These are phyloP conservation scores for Gambusia holbrooki DNA, from an alignment of 2,113 vertebrate species.

Conservation along the genomic window DNA sequence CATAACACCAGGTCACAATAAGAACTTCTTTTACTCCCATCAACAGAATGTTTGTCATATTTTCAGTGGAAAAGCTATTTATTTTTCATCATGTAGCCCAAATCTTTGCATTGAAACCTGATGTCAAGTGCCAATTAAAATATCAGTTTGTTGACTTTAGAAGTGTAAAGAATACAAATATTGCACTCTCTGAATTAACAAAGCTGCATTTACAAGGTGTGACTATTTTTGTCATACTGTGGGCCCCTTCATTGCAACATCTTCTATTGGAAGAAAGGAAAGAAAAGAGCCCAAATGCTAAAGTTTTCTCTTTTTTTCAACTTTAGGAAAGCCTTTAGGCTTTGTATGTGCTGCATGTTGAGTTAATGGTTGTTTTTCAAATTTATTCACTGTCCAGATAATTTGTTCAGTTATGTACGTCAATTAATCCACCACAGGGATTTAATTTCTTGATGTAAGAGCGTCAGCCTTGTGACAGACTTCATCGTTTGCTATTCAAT, in stretches of 20 bases:
- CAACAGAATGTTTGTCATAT: conserved; percentile 67
- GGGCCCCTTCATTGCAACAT: conserved; percentile 31
- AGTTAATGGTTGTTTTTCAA: conserved; percentile 13
- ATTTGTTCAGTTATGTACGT: background rate
- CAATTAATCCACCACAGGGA: background rate
- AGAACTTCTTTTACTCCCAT: conserved; percentile 63
- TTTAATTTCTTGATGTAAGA: too few species aligned
- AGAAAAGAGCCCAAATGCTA: conserved; percentile 48
- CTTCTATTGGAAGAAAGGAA: conserved; percentile 56
- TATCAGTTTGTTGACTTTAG: conserved; percentile 64
- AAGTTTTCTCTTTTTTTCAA: conserved; percentile 46
- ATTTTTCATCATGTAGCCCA: conserved; percentile 14
- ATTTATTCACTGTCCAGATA: conserved; percentile 13
- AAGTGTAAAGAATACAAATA: conserved; percentile 56
- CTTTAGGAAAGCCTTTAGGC: conserved; percentile 50
- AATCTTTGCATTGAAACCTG: conserved; percentile 24
- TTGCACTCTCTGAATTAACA: conserved; percentile 52
- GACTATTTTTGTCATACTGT: conserved; percentile 47
- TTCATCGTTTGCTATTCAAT: too few species aligned
- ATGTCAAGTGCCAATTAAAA: conserved; percentile 57
- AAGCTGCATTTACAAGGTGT: conserved; percentile 44
- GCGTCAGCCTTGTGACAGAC: too few species aligned
- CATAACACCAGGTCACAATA: conserved; percentile 54
- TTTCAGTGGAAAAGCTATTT: conserved; percentile 39
- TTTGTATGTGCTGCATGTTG: conserved; percentile 2